Evolutionary conservation across 2,113 vertebrate genomes (phyloP).

Genomic region (Hiodon tergisus): DNA sequence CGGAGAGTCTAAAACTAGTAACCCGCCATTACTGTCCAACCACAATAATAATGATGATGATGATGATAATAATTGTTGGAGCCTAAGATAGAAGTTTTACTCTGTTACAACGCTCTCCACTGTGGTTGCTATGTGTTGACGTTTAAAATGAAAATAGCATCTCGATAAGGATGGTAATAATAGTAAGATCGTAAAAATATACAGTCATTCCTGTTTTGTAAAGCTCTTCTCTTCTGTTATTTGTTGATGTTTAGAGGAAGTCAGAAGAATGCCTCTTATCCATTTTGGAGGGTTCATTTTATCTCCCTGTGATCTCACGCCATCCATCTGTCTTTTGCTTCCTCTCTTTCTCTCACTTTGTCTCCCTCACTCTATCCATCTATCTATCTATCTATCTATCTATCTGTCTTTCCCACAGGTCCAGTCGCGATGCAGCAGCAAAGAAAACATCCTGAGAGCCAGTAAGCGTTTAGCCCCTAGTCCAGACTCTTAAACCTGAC

Average conservation of each 20-base stretch:
- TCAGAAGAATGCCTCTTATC: conserved; percentile 31
- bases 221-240: conserved; percentile 8
- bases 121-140: too few relatives aligned
- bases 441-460: conserved; percentile 97
- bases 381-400: not conserved
- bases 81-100: not conserved
- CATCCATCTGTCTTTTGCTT: conserved; percentile 17
- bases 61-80: conserved; percentile 17
- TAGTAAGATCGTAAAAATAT: not conserved
- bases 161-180: conserved; percentile 1
- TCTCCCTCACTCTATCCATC: conserved; percentile 1
- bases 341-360: conserved; percentile 8
- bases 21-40: too few relatives aligned
- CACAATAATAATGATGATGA: conserved; percentile 34
- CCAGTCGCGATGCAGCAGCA: conserved; percentile 97
- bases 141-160: not conserved
- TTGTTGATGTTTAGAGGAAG: conserved; percentile 23
- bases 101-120: not conserved
- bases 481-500: not conserved
- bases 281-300: conserved; percentile 20
- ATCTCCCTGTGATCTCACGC: conserved; percentile 14
- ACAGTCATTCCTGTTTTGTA: conserved; percentile 13
- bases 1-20: too few relatives aligned
- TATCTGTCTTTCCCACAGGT: conserved; percentile 64
- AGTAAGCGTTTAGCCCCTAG: conserved; percentile 73